Evolutionary conservation across 2,797 vertebrate species (phyloP), one percentile per base, ranked within the genome.

Genomic region (Numenius phaeopus): DNA sequence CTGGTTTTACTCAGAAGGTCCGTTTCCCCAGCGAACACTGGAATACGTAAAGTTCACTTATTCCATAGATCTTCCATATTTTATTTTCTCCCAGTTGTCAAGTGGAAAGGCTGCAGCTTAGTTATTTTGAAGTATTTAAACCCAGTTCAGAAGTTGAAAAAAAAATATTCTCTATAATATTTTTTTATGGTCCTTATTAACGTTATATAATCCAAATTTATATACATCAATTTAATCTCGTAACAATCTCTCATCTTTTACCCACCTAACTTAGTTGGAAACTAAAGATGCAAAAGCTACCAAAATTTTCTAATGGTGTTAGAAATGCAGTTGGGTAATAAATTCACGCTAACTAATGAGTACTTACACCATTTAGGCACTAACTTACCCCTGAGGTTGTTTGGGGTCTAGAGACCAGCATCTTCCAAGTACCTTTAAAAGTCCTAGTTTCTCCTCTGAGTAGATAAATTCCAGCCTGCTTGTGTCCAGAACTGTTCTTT

Each of bases 101-200:
- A 49, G 30, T 72, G 30, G n/a, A 55, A 59, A 49, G 22, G 27
- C 30, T 57, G 4, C 34, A 83, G 5, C 27, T 78, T 64, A 17
- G 2, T 44, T 72, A 37, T 29, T 55, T 39, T 29, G 22, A 66
- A 81, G 20, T 71, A 79, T 16, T 85, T 46, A 90, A 82, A 50
- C 29, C 3, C 34, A 54, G 7, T 13, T 71, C 29, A 71, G 77
- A 76, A 62, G 22, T 2, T 4, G 20, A 26, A 75, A 39, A 23
- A 23, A 34, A 34, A 2, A 5, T 5, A 11, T 6, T 70, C 18
- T 21, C 14, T 29, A 0, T 46, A 14, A 37, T 40, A 0, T 69
- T 61, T 75, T 4, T 55, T 37, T 70, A 6, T 58, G 14, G 5
- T 66, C 8, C 11, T 79, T 52, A 67, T 42, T 21, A 7, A 4